Evolutionary conservation across 2,888 invertebrate genomes (phyloP), one percentile per base, ranked within the genome.

Genomic region (Agrochola circellaris): DNA sequence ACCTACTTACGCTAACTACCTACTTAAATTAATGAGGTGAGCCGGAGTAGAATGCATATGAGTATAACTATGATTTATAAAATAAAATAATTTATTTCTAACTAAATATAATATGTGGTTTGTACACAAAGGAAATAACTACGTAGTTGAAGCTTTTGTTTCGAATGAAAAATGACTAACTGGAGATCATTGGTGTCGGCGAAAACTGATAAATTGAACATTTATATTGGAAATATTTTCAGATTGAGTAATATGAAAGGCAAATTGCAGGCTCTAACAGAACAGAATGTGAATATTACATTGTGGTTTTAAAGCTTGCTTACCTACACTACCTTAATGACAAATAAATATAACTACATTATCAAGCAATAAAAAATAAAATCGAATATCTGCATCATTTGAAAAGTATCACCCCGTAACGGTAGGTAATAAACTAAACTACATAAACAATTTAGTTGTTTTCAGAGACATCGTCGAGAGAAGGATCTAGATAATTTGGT

Each of bases 181-280:
- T 68, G 64, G 82, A 84, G 82, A 82, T 82, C 82, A 82, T 82
- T 80, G 70, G 56, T 17, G 48, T 45, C 60, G 64, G 74, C 84
- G 82, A 82, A 82, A 82, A 82, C 82, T 82, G 82, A 82, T 84
- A 60, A 69, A 74, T 83, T 66, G 56, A 58, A 58, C 51, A 61
- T 56, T 61, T 48, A 60, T 58, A n/a, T n/a, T n/a, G 26, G 48
- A 51, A 42, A 73, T 54, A 51, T 64, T 73, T 58, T 42, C 26
- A 58, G 38, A 80, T 64, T 38, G 56, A 61, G 8, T 61, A 38
- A 30, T 48, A 45, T 23, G 38, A 9, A 56, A 38, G 34, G 30
- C 17, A 42, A 79, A 8, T 58, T 45, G n/a, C 45, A 34, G 51
- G n/a, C 13, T 80, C 13, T 58, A 51, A 38, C 17, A 56, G 20